phyloP scores from a whole-genome alignment of 2,113 vertebrate genomes.

The Poicephalus meyeri region DNA sequence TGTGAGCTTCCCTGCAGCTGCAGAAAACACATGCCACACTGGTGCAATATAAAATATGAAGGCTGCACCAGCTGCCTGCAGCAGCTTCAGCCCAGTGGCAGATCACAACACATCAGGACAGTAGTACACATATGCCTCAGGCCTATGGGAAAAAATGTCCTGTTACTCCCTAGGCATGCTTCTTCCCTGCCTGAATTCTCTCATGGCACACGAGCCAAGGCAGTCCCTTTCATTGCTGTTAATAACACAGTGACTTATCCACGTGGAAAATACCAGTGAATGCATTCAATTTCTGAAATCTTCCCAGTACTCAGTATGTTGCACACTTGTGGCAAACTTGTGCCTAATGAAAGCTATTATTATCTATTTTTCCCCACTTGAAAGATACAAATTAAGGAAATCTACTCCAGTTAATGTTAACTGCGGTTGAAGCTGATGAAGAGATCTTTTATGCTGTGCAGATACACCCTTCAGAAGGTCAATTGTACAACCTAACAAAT shows the following conservation, averaged over 20 bases:
- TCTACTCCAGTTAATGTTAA: not conserved
- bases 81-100: not conserved
- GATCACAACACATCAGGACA: fast-evolving
- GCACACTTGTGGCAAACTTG: not conserved
- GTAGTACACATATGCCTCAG: fast-evolving
- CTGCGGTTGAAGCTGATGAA: not conserved
- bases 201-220: not conserved
- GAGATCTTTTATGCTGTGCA: not conserved
- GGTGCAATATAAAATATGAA: not conserved
- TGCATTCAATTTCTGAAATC: not conserved
- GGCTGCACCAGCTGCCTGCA: not conserved
- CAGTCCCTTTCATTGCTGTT: not conserved
- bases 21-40: not conserved
- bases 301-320: not conserved
- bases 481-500: not conserved
- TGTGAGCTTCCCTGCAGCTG: not conserved
- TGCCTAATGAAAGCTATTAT: not conserved
- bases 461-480: not conserved
- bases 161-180: not conserved
- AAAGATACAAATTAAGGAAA: not conserved
- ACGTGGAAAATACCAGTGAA: not conserved
- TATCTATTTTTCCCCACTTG: not conserved
- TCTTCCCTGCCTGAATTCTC: not conserved
- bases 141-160: not conserved
- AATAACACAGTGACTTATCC: not conserved